These are phyloP conservation scores for Siderastrea radians DNA, from an alignment of 92 coral and sea anemone species.

Conservation along the genomic window DNA sequence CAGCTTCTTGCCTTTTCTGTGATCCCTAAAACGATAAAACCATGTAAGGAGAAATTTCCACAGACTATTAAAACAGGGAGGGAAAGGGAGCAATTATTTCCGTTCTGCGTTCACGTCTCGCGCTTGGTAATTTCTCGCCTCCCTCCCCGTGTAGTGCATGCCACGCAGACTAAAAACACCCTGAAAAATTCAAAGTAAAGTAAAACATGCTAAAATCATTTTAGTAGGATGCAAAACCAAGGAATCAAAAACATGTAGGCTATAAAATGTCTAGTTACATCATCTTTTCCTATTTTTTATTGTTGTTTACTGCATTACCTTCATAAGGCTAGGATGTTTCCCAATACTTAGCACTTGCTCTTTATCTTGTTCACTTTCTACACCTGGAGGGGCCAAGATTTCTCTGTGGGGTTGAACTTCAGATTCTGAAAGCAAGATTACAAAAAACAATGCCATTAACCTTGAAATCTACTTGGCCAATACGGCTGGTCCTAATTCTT, in stretches of 20 bases:
- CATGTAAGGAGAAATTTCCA: not conserved
- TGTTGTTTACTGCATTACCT: slow-evolving; percentile 49
- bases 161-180: too few relatives aligned
- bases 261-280: not conserved
- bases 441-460: not conserved
- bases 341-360: slow-evolving; percentile 87
- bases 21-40: slow-evolving; percentile 71
- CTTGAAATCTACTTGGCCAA: too few relatives aligned
- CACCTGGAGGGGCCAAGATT: slow-evolving; percentile 87
- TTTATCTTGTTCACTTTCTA: slow-evolving; percentile 72
- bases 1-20: slow-evolving; percentile 91
- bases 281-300: not conserved
- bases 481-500: not conserved
- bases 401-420: slow-evolving; percentile 93
- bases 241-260: not conserved
- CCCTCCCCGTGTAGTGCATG: too few relatives aligned
- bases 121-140: too few relatives aligned
- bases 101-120: too few relatives aligned
- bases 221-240: not conserved
- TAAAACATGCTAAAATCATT: too few relatives aligned
- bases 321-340: slow-evolving; percentile 93
- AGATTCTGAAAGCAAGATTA: not conserved
- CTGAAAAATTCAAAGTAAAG: too few relatives aligned
- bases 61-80: not conserved
- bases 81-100: too few relatives aligned